Conservation (phyloP, 1,140 invertebrate species). For the Physella acuta region DNA sequence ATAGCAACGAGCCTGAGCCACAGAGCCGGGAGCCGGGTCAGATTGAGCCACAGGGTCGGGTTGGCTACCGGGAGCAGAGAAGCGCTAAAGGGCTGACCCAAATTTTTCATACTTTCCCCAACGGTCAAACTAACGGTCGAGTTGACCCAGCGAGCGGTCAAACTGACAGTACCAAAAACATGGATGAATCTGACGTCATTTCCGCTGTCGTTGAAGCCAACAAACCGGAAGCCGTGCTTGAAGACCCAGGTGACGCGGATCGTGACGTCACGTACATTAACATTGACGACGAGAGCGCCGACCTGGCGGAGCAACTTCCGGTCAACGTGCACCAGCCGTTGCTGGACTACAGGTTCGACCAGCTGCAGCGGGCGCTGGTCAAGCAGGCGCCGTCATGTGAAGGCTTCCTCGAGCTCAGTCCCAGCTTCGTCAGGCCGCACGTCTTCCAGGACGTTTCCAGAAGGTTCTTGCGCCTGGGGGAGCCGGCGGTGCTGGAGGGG, state of each 20-base stretch:
- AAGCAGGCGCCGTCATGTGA: constrained; percentile 9
- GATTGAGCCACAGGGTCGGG: too few relatives aligned
- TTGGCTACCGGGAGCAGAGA: not conserved
- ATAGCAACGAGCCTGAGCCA: too few relatives aligned
- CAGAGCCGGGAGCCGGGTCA: too few relatives aligned
- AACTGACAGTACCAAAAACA: not conserved
- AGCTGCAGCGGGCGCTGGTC: not conserved
- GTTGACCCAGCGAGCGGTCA: too few relatives aligned
- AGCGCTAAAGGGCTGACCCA: not conserved
- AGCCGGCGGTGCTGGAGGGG: not conserved
- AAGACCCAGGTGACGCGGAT: too few relatives aligned
- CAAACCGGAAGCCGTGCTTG: not conserved
- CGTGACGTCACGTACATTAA: not conserved
- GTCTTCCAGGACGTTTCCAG: not conserved
- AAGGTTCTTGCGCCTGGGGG: not conserved
- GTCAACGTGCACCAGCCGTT: not conserved
- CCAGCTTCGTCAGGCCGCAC: not conserved
- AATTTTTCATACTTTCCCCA: not conserved
- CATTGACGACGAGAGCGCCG: not conserved
- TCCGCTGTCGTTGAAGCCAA: not conserved
- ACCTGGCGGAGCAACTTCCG: too few relatives aligned
- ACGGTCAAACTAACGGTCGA: not conserved
- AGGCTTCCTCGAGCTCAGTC: constrained; percentile 14
- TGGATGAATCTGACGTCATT: not conserved
- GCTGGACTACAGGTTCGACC: not conserved